Base-by-base conservation (phyloP, 2,113 vertebrate species). In the Serilophus lunatus region DNA sequence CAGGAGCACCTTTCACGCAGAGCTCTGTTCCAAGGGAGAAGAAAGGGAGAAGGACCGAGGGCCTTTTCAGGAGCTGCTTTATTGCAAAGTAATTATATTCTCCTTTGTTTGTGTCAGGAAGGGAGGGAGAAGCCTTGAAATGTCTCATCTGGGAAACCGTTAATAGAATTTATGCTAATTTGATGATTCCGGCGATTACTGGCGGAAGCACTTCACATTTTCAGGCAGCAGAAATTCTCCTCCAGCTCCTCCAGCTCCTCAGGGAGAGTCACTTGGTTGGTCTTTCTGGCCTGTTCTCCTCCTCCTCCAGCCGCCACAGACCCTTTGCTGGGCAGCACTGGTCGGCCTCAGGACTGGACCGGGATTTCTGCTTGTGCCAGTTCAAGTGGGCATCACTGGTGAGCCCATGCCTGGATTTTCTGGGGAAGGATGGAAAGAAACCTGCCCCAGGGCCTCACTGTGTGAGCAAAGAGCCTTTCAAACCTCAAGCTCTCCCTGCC, bases 141-240 rank as follows among this genome's bases (percentile, higher is more conserved):
- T 63, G 95, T 93, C 95, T 97, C 81, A 91, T 96, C 95, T 97
- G 97, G 96, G 94, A 96, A 97, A 90, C 93, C 36, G 95, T 97
- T 97, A 97, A 97, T 97, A 96, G 96, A 96, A 97, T 97, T 97
- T 97, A 97, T 97, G 97, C 96, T 97, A 97, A 97, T 97, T 96
- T 95, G 95, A 97, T 96, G 95, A 96, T 96, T 96, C 96, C 79
- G 66, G 96, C 74, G 89, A 97, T 97, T 97, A 82, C 94, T 92
- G 82, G 95, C 86, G 94, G 96, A 96, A 96, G 85, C 93, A 92
- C 94, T 96, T 95, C 93, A 92, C 94, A 84, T 95, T 93, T 89
- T 82, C 92, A 96, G 88, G 93, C 96, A 86, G 94, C 93, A 96
- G 91, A 93, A 96, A 91, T 87, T 88, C 93, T 88, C 84, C 82